Percentiles rank a stretch among this genome's conserved stretches.
phyloP scores from a whole-genome alignment of 2,888 invertebrate genomes.

The Masnerella sp. region DNA sequence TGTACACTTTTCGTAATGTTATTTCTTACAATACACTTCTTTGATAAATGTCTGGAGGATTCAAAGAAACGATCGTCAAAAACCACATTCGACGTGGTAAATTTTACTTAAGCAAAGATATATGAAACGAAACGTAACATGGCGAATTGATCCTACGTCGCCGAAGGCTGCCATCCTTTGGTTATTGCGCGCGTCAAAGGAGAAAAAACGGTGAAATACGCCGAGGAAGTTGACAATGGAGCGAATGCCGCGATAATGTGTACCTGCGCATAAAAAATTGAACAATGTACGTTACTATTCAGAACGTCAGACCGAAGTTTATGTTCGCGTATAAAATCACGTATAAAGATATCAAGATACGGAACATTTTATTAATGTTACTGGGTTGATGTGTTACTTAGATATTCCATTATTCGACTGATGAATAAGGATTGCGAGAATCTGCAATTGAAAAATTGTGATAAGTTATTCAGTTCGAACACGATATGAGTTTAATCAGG shows the following conservation, averaged over 20 bases:
- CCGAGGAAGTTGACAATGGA: not conserved
- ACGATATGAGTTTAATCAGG: too few relatives aligned
- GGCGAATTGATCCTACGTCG: not conserved
- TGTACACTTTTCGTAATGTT: too few relatives aligned
- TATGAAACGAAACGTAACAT: constrained; percentile 13
- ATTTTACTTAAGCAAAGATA: constrained; percentile 13
- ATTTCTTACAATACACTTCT: too few relatives aligned
- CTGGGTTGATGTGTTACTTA: constrained; percentile 2
- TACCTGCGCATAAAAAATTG: constrained; percentile 1
- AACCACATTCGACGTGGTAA: constrained; percentile 3
- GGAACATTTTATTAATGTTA: not conserved
- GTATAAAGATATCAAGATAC: constrained; percentile 1
- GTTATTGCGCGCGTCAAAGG: not conserved
- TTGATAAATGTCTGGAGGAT: too few relatives aligned
- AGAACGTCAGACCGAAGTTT: too few relatives aligned
- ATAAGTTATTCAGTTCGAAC: too few relatives aligned
- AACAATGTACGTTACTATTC: not conserved
- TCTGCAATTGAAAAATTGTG: too few relatives aligned
- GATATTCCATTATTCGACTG: not conserved
- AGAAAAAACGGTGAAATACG: not conserved
- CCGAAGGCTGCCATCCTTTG: constrained; percentile 1
- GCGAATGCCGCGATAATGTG: not conserved
- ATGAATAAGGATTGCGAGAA: not conserved
- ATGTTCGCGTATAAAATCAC: not conserved
- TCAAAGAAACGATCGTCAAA: too few relatives aligned